Percentiles rank a stretch among this genome's conserved stretches.
phyloP scores from a whole-genome alignment of 2,888 invertebrate species.

The Meandrusa payeni region DNA sequence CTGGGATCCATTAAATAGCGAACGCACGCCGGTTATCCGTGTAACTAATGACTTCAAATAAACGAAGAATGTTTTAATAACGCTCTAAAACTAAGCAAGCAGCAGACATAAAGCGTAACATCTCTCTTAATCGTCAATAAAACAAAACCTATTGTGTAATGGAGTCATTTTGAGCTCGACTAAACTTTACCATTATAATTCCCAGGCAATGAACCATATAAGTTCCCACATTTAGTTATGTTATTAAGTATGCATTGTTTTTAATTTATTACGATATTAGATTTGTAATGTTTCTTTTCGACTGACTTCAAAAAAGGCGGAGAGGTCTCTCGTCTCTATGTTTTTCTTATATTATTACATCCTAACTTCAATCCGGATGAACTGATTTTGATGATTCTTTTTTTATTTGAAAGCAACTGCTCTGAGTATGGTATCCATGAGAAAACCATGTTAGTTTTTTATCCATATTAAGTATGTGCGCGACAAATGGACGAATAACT shows the following conservation, averaged over 20 bases:
- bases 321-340: too few species aligned
- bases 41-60: constrained; percentile 20
- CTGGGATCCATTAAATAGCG: constrained; percentile 5
- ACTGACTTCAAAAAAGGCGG: too few species aligned
- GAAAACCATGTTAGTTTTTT: too few species aligned
- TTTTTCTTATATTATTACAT: too few species aligned
- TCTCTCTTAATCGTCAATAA: constrained; percentile 33
- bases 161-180: constrained; percentile 23
- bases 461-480: too few species aligned
- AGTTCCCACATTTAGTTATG: constrained; percentile 40
- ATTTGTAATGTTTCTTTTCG: too few species aligned
- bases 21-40: constrained; percentile 1
- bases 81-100: constrained; percentile 14
- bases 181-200: constrained; percentile 29
- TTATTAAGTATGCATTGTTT: constrained; percentile 19
- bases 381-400: too few species aligned
- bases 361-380: too few species aligned
- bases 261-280: constrained; percentile 6
- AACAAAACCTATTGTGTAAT: constrained; percentile 30
- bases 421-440: too few species aligned
- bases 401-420: too few species aligned
- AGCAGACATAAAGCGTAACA: constrained; percentile 13
- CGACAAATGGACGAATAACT: too few species aligned
- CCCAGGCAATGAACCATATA: constrained; percentile 47
- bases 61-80: constrained; percentile 9